These are phyloP conservation scores for Ophion slaviceki DNA, from an alignment of 2,888 invertebrate species.

Conservation along the genomic window DNA sequence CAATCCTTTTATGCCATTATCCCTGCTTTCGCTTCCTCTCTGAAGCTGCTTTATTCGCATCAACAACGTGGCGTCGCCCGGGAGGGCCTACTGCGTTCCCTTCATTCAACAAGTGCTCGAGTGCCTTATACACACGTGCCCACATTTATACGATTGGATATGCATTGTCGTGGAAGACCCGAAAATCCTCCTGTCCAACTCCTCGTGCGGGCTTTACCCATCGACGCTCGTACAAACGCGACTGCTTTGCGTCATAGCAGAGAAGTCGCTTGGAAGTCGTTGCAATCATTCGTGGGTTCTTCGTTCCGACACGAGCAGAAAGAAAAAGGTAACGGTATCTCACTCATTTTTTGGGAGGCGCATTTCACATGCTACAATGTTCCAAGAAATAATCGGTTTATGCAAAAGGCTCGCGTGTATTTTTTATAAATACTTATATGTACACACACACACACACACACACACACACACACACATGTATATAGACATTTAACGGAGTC, in stretches of 20 bases:
- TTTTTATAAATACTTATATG: too few relatives aligned
- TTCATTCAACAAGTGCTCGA: conserved; percentile 78
- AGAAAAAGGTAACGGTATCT: too few relatives aligned
- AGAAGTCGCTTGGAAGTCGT: too few relatives aligned
- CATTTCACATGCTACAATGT: too few relatives aligned
- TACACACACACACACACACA: too few relatives aligned
- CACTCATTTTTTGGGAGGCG: too few relatives aligned
- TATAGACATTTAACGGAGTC: too few relatives aligned
- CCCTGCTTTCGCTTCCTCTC: conserved; percentile 40
- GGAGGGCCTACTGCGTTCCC: conserved; percentile 61
- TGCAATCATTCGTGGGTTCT: too few relatives aligned
- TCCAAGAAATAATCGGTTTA: too few relatives aligned
- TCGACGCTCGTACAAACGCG: conserved; percentile 4
- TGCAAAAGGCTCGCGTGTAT: too few relatives aligned
- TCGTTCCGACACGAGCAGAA: too few relatives aligned
- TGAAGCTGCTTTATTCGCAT: conserved; percentile 27
- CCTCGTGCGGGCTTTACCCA: conserved; percentile 24
- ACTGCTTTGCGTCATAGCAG: neutral
- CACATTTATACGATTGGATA: neutral
- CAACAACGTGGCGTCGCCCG: conserved; percentile 47
- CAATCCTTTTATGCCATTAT: conserved; percentile 33
- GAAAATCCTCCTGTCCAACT: conserved; percentile 14
- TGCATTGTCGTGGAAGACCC: conserved; percentile 19
- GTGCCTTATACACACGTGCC: conserved; percentile 5
- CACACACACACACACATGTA: too few relatives aligned